Evolutionary conservation across 2,888 invertebrate species (phyloP), one percentile per base, ranked within the genome.

Genomic region (Bembecia ichneumoniformis): DNA sequence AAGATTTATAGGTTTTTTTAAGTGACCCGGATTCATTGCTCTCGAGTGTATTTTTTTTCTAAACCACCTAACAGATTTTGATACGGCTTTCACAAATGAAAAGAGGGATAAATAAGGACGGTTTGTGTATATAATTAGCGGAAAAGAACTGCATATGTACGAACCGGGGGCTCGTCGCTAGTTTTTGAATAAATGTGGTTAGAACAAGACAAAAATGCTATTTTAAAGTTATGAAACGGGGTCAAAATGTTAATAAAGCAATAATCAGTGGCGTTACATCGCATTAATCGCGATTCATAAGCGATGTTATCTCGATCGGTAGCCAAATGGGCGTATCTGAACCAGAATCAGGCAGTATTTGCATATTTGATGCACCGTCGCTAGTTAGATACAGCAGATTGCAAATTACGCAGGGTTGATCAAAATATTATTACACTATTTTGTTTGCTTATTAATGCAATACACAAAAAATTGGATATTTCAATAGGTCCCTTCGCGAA

Each of bases 341-440:
- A 50, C 53, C 50, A 55, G 55, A 58, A 70, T 70, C 69, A 48
- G 49, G 49, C 46, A 49, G 46, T 59, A 71, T 73, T 71, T 65
- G 66, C 73, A 72, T 72, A 68, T 65, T 66, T 62, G 67, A 69
- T 68, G 58, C 60, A 52, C 58, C 48, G 55, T 55, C 49, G 55
- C 55, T 50, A 55, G 58, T 57, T 58, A 56, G 63, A 59, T 60
- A 49, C 40, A 54, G 57, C 50, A 49, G 64, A 58, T 60, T 57
- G 54, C 52, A 53, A 44, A 47, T 44, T 50, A 44, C 16, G 5
- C 44, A 54, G 52, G 53, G 58, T 49, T 55, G 56, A 35, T 7
- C 17, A 40, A 40, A 28, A 28, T 28, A 28, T 20, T 28, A 9
- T 28, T 7, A 7, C 20, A 7, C 28, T 7, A 28, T 28, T 5